Percentiles rank a stretch among this genome's conserved stretches.
phyloP scores from a whole-genome alignment of 2,888 invertebrate genomes.

The Myopa testacea region DNA sequence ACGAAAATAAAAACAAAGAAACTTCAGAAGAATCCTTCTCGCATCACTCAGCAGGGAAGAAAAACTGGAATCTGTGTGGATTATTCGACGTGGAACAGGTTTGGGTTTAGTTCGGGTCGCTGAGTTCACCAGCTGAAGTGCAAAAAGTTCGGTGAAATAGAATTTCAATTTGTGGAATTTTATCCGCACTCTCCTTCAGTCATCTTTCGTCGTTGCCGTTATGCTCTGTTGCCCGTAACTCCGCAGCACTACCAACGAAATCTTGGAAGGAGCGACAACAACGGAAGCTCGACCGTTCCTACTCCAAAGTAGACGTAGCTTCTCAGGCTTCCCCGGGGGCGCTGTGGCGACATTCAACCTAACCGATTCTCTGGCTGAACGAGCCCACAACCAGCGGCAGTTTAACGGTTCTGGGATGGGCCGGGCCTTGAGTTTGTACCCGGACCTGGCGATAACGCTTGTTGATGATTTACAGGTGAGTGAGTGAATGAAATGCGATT shows the following conservation, averaged over 20 bases:
- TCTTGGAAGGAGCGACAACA: background rate
- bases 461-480: slow-evolving; percentile 64
- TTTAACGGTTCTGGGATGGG: too few relatives aligned
- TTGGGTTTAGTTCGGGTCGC: too few relatives aligned
- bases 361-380: slow-evolving; percentile 12
- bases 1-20: slow-evolving; percentile 2
- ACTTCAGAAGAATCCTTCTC: background rate
- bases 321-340: slow-evolving; percentile 23
- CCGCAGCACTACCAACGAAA: background rate
- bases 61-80: background rate
- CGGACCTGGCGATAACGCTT: slow-evolving; percentile 42
- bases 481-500: slow-evolving; percentile 64
- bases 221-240: background rate
- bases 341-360: slow-evolving; percentile 14
- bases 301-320: background rate
- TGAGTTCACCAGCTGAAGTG: slow-evolving; percentile 9
- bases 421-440: too few relatives aligned
- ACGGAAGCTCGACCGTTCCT: background rate
- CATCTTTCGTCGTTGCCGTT: slow-evolving; percentile 14
- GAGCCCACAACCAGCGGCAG: too few relatives aligned
- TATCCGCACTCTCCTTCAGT: slow-evolving; percentile 45
- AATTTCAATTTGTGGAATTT: slow-evolving; percentile 66
- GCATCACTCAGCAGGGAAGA: background rate
- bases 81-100: too few relatives aligned
- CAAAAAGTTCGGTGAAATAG: slow-evolving; percentile 64